Evolutionary conservation across 2,888 invertebrate genomes (phyloP), one percentile per base, ranked within the genome.

Genomic region (Poecilus cupreus): DNA sequence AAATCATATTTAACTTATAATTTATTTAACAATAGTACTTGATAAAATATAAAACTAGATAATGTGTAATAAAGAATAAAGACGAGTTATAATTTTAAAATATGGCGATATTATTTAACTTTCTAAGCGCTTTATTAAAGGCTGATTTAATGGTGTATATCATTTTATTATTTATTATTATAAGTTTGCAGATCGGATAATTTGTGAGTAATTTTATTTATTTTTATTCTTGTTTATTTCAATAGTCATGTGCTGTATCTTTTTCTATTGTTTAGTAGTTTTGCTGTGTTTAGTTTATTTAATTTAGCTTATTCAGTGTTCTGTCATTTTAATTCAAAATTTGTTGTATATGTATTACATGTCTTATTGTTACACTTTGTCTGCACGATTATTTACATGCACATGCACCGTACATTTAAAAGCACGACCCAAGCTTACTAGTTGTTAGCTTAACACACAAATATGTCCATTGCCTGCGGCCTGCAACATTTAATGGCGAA

Each of bases 381-480:
- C 4, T 10, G 76, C 76, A 76, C 54, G 46, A 32, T 24, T 32
- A 43, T 20, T 54, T 76, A 76, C 76, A 76, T 16, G 46, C 74
- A 75, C 54, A 75, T 32, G 75, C 37, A 76, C 64, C 18, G 11
- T 18, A 68, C 72, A 72, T 22, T 60, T 72, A 43, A 72, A 72
- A 22, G 72, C 43, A 43, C 72, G 46, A 72, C 70, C 10, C 18
- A 70, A 70, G 75, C 64, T 76, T 77, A 82, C 22, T 80, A 80
- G 81, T 83, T 84, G 84, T 82, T 85, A 83, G 83, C 84, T 82
- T 85, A 84, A 85, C 86, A 86, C 86, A 87, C 86, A 86, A 39
- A 22, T 51, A 79, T 75, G 24, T 64, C 26, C 60, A 74, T 43
- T 75, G 81, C 81, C 57, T 75, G 80, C 80, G 46, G 78, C 78